phyloP scores from a whole-genome alignment of 2,888 invertebrate species.

The Sarcophaga carnaria region DNA sequence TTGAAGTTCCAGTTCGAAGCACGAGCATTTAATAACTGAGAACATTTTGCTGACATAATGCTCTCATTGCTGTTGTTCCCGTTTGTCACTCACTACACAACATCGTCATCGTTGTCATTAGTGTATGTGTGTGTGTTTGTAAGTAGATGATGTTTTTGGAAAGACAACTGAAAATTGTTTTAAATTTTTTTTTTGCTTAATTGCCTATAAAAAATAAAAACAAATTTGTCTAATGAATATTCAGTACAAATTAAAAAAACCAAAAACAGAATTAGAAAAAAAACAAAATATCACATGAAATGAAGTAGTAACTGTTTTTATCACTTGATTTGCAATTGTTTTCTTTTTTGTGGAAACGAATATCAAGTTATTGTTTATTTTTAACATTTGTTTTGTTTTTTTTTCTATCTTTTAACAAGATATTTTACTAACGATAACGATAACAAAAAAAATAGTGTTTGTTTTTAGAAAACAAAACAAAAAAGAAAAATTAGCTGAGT shows the following conservation, averaged over 20 bases:
- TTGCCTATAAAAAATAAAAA: constrained; percentile 20
- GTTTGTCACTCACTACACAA: constrained; percentile 4
- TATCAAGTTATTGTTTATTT: constrained; percentile 39
- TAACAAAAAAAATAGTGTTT: constrained; percentile 27
- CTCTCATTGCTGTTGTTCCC: constrained; percentile 26
- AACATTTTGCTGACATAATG: constrained; percentile 52
- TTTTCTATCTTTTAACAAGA: constrained; percentile 30
- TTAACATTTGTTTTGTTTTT: background rate
- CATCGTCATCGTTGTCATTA: constrained; percentile 11
- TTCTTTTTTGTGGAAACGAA: constrained; percentile 28
- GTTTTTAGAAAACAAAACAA: constrained; percentile 17
- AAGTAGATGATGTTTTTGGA: constrained; percentile 12
- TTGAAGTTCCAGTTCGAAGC: constrained; percentile 56
- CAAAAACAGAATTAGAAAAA: background rate
- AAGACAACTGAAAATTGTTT: constrained; percentile 32
- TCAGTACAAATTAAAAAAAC: constrained; percentile 26
- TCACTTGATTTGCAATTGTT: constrained; percentile 25
- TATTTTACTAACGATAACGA: constrained; percentile 18
- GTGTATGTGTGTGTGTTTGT: background rate
- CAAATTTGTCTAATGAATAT: constrained; percentile 32
- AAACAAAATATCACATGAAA: background rate
- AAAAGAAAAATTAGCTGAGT: background rate
- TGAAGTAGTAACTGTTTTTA: constrained; percentile 31
- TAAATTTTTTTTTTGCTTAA: constrained; percentile 24
- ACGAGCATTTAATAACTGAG: constrained; percentile 60